Evolutionary conservation across 2,113 vertebrate genomes (phyloP), one percentile per base, ranked within the genome.

Genomic region (Chiloscyllium plagiosum): DNA sequence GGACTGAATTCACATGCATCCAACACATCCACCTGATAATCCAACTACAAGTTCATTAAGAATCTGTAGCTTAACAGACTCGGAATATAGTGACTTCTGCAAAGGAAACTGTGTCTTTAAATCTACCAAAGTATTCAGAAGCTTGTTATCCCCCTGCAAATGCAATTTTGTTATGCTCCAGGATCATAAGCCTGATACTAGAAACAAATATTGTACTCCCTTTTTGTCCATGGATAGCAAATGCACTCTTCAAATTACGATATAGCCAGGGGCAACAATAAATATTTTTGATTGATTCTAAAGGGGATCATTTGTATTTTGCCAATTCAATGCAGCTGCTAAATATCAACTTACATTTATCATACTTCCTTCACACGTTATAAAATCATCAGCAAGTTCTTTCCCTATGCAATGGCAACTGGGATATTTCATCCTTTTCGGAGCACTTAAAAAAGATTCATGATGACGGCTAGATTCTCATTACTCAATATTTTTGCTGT

Each of bases 291-390:
- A 1, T 50, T 69, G 22, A 10, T 72, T 95, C 66, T 72, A 37
- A 95, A 47, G 65, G n/a, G 47, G 66, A 20, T 12, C 6, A 69
- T 68, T 66, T 42, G 5, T 69, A 50, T 72, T 72, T 95, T 8
- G 66, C 33, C 93, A 50, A 95, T 95, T 95, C 42, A 95, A 95
- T 29, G 20, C 65, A 95, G 68, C 93, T 72, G 37, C 13, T 42
- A 69, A 66, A 24, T 94, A 42, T 47, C 20, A 95, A 70, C 93
- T 72, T 47, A 15, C 20, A 70, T 70, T 94, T 94, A 69, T 70
- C 37, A 70, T 37, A 42, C 8, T 70, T 94, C 1, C 65, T 66
- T 24, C 33, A 5, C 47, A 17, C 4, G 1, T 47, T 47, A 94
- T 24, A 70, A n/a, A 42, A 26, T 50, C 24, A 37, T n/a, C 92